Percentiles rank a stretch among this genome's conserved stretches.
These are phyloP conservation scores for Ostrea edulis DNA, from an alignment of 1,140 invertebrate genomes.

Conservation along the genomic window DNA sequence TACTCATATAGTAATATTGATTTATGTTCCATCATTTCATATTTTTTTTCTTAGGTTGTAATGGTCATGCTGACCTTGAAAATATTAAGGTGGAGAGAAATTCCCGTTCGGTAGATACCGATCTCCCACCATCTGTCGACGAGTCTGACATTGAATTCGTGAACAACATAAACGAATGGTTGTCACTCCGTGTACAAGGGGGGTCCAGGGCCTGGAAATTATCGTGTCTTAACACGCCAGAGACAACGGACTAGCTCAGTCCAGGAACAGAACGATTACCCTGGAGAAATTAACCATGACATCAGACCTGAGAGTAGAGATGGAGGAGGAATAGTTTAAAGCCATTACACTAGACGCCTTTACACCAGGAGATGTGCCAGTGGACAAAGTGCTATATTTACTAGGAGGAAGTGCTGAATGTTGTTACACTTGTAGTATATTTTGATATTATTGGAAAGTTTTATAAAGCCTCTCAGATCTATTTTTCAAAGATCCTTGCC, in stretches of 20 bases:
- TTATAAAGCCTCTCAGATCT: no score
- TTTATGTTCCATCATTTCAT: no score
- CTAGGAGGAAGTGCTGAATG: neutral
- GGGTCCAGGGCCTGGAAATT: conserved; percentile 69
- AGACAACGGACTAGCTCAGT: neutral
- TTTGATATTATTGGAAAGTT: no score
- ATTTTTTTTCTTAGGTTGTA: conserved; percentile 16
- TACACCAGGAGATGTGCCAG: neutral
- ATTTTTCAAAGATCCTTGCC: neutral
- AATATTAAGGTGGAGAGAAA: neutral
- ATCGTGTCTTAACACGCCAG: conserved; percentile 65
- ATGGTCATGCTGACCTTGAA: conserved; percentile 35
- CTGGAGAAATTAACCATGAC: neutral
- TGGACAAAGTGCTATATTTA: neutral
- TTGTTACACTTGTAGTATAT: neutral
- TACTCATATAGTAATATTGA: no score
- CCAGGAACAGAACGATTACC: neutral
- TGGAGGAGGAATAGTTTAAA: no score
- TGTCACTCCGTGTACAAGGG: conserved; percentile 73
- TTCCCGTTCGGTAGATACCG: conserved; percentile 31
- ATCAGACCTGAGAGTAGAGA: neutral
- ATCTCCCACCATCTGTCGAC: conserved; percentile 52
- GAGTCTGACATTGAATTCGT: conserved; percentile 67
- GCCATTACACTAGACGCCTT: neutral
- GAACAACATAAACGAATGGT: conserved; percentile 74